phyloP scores from a whole-genome alignment of 2,113 vertebrate genomes.

The Narcine bancroftii region DNA sequence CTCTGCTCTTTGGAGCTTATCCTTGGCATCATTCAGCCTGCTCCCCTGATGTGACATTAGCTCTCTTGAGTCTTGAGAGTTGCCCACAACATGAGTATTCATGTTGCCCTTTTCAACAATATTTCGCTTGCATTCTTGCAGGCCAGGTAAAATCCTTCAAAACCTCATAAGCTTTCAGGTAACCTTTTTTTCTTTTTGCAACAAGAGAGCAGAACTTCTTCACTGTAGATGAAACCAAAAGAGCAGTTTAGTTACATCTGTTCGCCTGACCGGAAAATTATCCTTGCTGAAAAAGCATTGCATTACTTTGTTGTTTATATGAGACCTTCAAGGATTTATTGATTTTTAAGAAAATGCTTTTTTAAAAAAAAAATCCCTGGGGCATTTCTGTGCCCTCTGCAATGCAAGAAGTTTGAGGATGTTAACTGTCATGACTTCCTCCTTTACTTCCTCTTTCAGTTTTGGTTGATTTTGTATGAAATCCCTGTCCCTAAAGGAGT shows the following conservation, averaged over 20 bases:
- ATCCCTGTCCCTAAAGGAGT: neutral
- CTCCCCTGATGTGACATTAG: neutral
- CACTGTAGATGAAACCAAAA: neutral
- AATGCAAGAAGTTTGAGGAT: neutral
- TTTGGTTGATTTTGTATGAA: neutral
- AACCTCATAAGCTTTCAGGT: neutral
- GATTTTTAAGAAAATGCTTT: neutral
- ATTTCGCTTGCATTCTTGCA: neutral
- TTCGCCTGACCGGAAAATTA: neutral
- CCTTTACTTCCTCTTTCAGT: neutral
- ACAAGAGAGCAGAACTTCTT: no score
- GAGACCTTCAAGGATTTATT: neutral
- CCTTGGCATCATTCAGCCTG: neutral
- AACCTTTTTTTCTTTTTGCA: no score
- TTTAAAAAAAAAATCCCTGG: neutral
- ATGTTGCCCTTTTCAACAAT: neutral
- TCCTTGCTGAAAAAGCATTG: neutral
- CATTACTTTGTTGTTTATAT: neutral
- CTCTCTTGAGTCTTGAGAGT: conserved; percentile 3
- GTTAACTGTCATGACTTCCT: neutral
- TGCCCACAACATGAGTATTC: neutral
- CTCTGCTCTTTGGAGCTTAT: conserved; percentile 13
- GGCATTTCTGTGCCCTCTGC: neutral
- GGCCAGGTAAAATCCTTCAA: neutral
- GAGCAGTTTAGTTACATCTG: neutral